Evolutionary conservation across 2,797 vertebrate species (phyloP).

Genomic region (Phrynocephalus guinanensis): DNA sequence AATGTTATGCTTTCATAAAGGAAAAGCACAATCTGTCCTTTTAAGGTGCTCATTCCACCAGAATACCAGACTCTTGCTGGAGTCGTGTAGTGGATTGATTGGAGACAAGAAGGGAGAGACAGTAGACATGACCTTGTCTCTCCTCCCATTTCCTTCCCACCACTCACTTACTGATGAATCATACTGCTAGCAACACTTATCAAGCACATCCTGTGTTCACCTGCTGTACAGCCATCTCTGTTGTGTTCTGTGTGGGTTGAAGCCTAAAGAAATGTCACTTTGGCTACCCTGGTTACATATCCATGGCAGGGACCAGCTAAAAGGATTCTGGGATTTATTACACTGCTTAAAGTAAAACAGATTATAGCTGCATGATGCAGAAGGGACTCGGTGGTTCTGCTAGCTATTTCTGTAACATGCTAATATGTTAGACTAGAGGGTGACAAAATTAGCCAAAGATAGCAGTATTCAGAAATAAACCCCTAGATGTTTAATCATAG

Average conservation of each 20-base stretch:
- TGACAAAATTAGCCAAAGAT: slow-evolving; percentile 44
- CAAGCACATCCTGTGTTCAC: neutral
- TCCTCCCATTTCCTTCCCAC: neutral
- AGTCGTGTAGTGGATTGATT: neutral
- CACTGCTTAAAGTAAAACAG: neutral
- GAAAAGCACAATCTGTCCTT: neutral
- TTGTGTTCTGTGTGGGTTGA: neutral
- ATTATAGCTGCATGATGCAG: neutral
- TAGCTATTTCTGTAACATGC: neutral
- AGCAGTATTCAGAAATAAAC: slow-evolving; percentile 34
- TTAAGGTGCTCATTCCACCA: neutral
- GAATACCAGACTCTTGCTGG: neutral
- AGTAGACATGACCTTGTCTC: neutral
- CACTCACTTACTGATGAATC: slow-evolving; percentile 5
- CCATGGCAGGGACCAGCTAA: neutral
- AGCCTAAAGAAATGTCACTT: slow-evolving; percentile 3
- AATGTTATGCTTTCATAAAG: neutral
- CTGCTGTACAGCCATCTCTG: neutral
- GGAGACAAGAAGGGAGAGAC: neutral
- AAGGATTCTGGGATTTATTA: neutral
- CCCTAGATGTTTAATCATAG: neutral
- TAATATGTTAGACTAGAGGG: slow-evolving; percentile 46
- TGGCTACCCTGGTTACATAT: slow-evolving; percentile 3
- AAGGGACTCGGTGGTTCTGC: neutral
- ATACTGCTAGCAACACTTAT: neutral